Evolutionary conservation across 1,140 invertebrate genomes (phyloP).

Genomic region (Diachasmimorpha longicaudata): DNA sequence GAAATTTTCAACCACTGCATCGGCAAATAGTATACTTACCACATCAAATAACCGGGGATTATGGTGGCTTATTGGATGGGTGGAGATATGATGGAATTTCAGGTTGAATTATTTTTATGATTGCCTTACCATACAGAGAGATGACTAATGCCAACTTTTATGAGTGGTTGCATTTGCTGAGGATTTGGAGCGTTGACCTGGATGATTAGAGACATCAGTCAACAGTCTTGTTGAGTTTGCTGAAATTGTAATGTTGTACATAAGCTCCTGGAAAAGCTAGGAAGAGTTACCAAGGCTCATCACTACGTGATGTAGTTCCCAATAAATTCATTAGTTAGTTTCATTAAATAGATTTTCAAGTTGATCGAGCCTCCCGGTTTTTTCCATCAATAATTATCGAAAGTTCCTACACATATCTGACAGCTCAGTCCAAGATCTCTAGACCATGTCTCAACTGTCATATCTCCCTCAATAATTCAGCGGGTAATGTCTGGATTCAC

Average conservation of each 20-base stretch:
- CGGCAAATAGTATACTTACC: not conserved
- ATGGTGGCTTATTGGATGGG: not conserved
- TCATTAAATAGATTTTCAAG: too few relatives aligned
- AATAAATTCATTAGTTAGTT: too few relatives aligned
- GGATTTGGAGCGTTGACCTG: too few relatives aligned
- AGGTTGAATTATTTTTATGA: not conserved
- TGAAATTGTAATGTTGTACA: too few relatives aligned
- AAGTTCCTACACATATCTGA: not conserved
- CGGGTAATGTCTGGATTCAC: not conserved
- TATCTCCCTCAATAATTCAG: not conserved
- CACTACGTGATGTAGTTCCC: too few relatives aligned
- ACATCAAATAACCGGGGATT: not conserved
- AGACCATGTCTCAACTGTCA: not conserved
- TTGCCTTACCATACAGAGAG: too few relatives aligned
- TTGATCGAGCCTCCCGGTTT: not conserved
- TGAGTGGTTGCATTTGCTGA: too few relatives aligned
- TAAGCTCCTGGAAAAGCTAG: too few relatives aligned
- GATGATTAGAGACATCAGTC: too few relatives aligned
- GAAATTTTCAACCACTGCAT: conserved; percentile 4
- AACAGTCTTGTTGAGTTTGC: too few relatives aligned
- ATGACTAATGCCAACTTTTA: too few relatives aligned
- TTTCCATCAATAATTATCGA: not conserved
- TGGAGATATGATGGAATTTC: not conserved
- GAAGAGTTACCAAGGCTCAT: too few relatives aligned
- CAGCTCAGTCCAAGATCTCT: not conserved